A percentile compares a stretch with the other conserved stretches of the same genome.
Conservation (phyloP, 2,797 vertebrate species). For the Sebastes ruberrimus region DNA sequence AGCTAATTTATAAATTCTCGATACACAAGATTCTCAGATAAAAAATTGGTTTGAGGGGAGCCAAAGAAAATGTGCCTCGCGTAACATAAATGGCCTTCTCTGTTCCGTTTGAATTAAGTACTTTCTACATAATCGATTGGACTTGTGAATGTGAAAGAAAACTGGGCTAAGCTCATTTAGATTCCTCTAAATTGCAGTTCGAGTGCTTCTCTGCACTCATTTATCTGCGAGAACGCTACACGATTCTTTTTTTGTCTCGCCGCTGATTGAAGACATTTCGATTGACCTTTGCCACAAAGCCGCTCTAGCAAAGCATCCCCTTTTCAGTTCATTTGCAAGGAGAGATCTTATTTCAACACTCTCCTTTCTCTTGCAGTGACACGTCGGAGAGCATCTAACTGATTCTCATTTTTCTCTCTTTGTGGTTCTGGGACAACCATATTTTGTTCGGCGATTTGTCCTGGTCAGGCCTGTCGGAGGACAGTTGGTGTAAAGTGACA, state of each 20-base stretch:
- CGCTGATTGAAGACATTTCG: slow-evolving; percentile 69
- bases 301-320: slow-evolving; percentile 39
- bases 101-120: slow-evolving; percentile 9
- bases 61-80: not conserved
- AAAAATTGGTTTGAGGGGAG: not conserved
- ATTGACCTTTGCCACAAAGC: slow-evolving; percentile 72
- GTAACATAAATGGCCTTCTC: not conserved
- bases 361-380: slow-evolving; percentile 38
- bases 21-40: not conserved
- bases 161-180: slow-evolving; percentile 22
- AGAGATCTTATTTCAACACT: slow-evolving; percentile 59
- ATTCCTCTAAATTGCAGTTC: slow-evolving; percentile 22
- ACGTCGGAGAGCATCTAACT: slow-evolving; percentile 46
- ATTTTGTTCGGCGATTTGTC: slow-evolving; percentile 76
- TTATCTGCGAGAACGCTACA: slow-evolving; percentile 22
- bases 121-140: slow-evolving; percentile 29
- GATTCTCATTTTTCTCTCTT: slow-evolving; percentile 77
- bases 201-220: slow-evolving; percentile 14
- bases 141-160: slow-evolving; percentile 29
- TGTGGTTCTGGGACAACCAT: slow-evolving; percentile 53
- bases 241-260: slow-evolving; percentile 10
- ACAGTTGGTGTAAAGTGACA: slow-evolving; percentile 76
- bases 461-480: slow-evolving; percentile 73
- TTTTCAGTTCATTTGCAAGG: slow-evolving; percentile 72
- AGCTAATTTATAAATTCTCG: slow-evolving; percentile 18